Evolutionary conservation across 64 coral and sea anemone genomes (phyloP).

Genomic region (Acropora yongei): DNA sequence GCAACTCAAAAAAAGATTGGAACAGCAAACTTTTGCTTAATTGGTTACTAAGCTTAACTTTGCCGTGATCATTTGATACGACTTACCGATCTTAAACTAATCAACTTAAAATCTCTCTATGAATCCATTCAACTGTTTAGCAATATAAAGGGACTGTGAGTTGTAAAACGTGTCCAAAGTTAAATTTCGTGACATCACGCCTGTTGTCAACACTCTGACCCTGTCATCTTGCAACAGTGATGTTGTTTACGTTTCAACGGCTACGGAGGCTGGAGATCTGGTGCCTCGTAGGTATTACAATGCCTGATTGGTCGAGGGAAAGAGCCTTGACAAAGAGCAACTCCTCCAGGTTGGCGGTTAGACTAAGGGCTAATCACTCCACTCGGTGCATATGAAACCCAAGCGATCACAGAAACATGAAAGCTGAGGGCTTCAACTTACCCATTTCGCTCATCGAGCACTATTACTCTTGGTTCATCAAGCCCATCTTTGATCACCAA

Average conservation of each 20-base stretch:
- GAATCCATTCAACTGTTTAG: neutral
- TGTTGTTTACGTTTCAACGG: neutral
- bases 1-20: neutral
- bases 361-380: neutral
- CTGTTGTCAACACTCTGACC: neutral
- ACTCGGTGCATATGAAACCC: neutral
- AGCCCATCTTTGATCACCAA: slow-evolving; percentile 43
- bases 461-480: slow-evolving; percentile 44
- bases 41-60: neutral
- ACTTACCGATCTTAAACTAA: neutral
- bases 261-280: neutral
- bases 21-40: neutral
- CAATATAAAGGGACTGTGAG: neutral
- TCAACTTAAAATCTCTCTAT: neutral
- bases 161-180: neutral
- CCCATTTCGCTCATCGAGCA: slow-evolving; percentile 52
- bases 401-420: neutral
- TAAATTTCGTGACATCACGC: neutral
- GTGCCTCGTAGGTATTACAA: neutral
- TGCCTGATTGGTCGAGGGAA: neutral
- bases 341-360: neutral
- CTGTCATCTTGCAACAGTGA: neutral
- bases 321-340: neutral
- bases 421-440: neutral
- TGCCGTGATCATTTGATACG: neutral